phyloP scores from a whole-genome alignment of 2,888 invertebrate species.

The Scaptomyza caliginosa region DNA sequence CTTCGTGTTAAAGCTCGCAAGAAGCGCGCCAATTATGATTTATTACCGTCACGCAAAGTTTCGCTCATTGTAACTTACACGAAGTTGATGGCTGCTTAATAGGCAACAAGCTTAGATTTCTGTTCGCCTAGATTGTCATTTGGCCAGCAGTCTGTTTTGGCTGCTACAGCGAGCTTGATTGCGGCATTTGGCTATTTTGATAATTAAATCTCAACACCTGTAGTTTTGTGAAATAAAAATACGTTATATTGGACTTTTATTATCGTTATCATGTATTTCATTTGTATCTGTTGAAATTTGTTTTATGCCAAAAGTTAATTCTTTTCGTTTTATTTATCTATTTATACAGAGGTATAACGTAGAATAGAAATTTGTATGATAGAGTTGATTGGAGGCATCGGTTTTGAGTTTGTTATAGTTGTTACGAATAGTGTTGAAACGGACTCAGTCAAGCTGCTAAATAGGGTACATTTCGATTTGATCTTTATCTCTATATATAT shows the following conservation, averaged over 20 bases:
- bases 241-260: constrained; percentile 13
- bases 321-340: constrained; percentile 39
- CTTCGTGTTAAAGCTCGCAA: background rate
- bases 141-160: background rate
- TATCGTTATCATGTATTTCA: constrained; percentile 47
- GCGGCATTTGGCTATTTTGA: background rate
- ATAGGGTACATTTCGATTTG: constrained; percentile 37
- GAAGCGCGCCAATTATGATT: background rate
- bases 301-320: constrained; percentile 47
- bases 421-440: constrained; percentile 35
- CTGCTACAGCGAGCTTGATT: background rate
- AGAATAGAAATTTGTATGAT: constrained; percentile 72
- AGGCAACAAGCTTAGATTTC: background rate
- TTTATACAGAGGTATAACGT: constrained; percentile 61
- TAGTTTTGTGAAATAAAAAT: background rate
- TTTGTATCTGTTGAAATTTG: constrained; percentile 53
- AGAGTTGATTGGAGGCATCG: constrained; percentile 61
- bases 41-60: background rate
- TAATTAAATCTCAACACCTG: background rate
- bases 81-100: background rate
- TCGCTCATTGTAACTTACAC: background rate
- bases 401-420: constrained; percentile 24
- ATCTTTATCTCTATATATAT: constrained; percentile 33
- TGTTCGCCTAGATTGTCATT: background rate
- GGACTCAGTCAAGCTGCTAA: constrained; percentile 64